These are phyloP conservation scores for Caenorhabditis tropicalis DNA, from an alignment of 1,140 invertebrate species.

Conservation along the genomic window DNA sequence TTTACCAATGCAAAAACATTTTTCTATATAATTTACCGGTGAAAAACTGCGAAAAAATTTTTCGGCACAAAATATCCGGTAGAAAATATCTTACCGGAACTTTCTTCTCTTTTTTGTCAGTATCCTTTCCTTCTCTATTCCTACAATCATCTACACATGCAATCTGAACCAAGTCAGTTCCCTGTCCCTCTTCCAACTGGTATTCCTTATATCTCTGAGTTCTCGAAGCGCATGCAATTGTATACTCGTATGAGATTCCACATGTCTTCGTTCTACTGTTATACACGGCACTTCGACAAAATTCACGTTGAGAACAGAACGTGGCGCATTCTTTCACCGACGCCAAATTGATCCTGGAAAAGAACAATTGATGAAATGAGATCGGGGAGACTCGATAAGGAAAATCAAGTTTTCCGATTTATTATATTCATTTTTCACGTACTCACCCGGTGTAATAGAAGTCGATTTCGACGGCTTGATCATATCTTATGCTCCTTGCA, in stretches of 20 bases:
- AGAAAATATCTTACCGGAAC: slow-evolving; percentile 6
- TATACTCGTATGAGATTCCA: slow-evolving; percentile 59
- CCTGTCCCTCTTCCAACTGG: slow-evolving; percentile 22
- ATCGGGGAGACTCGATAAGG: neutral
- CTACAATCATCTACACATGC: slow-evolving; percentile 44
- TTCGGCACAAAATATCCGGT: too few relatives aligned
- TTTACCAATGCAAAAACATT: too few relatives aligned
- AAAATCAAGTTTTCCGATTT: slow-evolving; percentile 23
- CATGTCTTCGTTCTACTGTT: slow-evolving; percentile 49
- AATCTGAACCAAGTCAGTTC: slow-evolving; percentile 38
- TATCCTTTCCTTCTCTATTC: neutral
- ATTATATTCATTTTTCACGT: slow-evolving; percentile 14
- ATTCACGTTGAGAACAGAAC: slow-evolving; percentile 56
- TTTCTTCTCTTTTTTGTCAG: neutral
- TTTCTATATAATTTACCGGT: too few relatives aligned
- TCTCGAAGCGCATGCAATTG: slow-evolving; percentile 33
- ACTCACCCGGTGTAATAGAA: slow-evolving; percentile 58
- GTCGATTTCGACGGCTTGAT: slow-evolving; percentile 51
- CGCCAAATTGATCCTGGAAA: slow-evolving; percentile 50
- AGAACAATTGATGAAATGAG: neutral
- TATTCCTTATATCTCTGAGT: slow-evolving; percentile 18
- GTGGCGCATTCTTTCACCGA: slow-evolving; percentile 51
- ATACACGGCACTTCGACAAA: slow-evolving; percentile 58
- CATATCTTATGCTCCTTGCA: slow-evolving; percentile 44
- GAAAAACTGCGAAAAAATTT: too few relatives aligned